Evolutionary conservation across 2,888 invertebrate genomes (phyloP), one percentile per base, ranked within the genome.

Genomic region (Apamea crenata): DNA sequence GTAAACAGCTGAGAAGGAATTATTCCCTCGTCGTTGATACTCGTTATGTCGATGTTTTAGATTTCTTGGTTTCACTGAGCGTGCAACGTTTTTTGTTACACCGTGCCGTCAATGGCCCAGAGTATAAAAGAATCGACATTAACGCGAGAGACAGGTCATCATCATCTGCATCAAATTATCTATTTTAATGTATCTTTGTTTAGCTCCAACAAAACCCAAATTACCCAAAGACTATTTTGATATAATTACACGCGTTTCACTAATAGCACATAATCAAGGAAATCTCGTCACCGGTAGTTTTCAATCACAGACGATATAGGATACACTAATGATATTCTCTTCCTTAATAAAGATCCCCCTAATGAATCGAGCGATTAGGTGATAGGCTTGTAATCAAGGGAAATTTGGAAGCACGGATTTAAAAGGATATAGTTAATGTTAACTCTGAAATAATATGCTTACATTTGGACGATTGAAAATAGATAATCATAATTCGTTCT

Each of bases 341-440:
- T 61, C 18, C 14, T 53, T 8, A 69, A 18, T 77, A 8, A 56
- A 50, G 53, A 65, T 6, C 25, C 40, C 66, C 7, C n/a, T 72
- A 68, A 67, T 56, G 61, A 68, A 40, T 12, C 12, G 21, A 80
- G 59, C 25, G 36, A 73, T 80, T 59, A 65, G 3, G 10, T n/a
- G 25, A 71, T 21, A 66, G 36, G 29, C 25, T 78, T 63, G 0
- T 5, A 65, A 56, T 63, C 16, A 80, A 32, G n/a, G 16, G 5
- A 61, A 50, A 59, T 47, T 72, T 0, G 8, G 18, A 7, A 61
- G 29, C 1, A 29, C 1, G 3, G 12, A 69, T 47, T 47, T n/a
- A 32, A 70, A 66, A 66, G 14, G 21, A 63, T 47, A 65, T 32
- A 8, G 40, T 2, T 25, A 32, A 29, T 29, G 29, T 47, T 14